phyloP scores from a whole-genome alignment of 2,113 vertebrate species.

The Ceuthmochares aereus region DNA sequence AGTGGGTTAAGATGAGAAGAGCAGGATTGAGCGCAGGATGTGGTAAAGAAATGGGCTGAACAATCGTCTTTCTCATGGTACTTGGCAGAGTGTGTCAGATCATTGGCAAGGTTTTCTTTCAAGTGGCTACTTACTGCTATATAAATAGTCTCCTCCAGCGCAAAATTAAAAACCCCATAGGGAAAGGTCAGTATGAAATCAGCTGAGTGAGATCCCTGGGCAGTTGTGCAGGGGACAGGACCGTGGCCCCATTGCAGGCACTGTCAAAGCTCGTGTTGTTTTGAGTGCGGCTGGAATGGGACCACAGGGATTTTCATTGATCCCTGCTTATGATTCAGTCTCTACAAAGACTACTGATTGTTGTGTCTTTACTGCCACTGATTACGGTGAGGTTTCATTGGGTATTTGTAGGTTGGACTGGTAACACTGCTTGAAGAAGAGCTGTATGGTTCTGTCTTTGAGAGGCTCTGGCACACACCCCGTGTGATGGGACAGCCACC shows the following conservation, averaged over 20 bases:
- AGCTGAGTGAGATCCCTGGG: neutral
- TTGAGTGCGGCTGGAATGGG: rapidly evolving
- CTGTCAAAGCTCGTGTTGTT: neutral
- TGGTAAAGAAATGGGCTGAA: neutral
- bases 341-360: neutral
- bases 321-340: rapidly evolving
- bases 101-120: neutral
- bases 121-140: neutral
- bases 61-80: neutral
- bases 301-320: neutral
- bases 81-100: neutral
- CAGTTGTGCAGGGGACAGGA: neutral
- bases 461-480: neutral
- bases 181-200: neutral
- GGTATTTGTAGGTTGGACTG: neutral
- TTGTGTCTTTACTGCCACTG: neutral
- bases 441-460: neutral
- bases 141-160: neutral
- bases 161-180: neutral
- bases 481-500: neutral
- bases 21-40: neutral
- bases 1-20: neutral
- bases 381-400: neutral
- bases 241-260: rapidly evolving
- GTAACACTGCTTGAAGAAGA: neutral